Conservation (phyloP, 2,113 vertebrate species). For the Ancistrus triradiatus region DNA sequence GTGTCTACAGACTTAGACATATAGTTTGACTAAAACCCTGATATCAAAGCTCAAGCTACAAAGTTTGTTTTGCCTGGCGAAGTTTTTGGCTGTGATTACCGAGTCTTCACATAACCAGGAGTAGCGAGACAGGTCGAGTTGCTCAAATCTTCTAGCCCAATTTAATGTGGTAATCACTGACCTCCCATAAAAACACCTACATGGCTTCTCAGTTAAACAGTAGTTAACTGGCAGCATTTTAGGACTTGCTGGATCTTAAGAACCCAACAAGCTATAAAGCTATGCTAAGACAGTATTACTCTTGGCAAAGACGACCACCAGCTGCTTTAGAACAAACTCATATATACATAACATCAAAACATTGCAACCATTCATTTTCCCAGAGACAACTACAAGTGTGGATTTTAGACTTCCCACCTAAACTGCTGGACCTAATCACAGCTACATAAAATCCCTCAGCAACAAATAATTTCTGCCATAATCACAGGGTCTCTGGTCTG, state of each 20-base stretch:
- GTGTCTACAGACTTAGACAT: no score
- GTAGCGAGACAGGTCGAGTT: neutral
- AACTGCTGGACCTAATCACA: no score
- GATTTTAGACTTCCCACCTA: no score
- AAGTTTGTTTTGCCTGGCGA: no score
- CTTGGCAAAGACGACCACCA: neutral
- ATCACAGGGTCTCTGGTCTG: no score
- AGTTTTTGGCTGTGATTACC: no score
- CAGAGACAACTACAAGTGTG: neutral
- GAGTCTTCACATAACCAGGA: constrained; percentile 23
- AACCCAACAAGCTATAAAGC: no score
- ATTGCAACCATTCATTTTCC: neutral
- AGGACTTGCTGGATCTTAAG: neutral
- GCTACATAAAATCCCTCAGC: neutral
- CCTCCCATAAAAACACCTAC: no score
- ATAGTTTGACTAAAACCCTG: no score
- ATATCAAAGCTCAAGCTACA: no score
- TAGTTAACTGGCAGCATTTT: neutral
- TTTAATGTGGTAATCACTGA: constrained; percentile 15
- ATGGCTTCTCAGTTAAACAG: constrained; percentile 13
- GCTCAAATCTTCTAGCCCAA: neutral
- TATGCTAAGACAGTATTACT: neutral
- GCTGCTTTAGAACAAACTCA: neutral
- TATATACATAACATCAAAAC: neutral
- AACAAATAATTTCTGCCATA: no score